Evolutionary conservation across 53 echinoderm and acorn worm species (phyloP), one percentile per base, ranked within the genome.

Genomic region (Holothuria leucospilota): DNA sequence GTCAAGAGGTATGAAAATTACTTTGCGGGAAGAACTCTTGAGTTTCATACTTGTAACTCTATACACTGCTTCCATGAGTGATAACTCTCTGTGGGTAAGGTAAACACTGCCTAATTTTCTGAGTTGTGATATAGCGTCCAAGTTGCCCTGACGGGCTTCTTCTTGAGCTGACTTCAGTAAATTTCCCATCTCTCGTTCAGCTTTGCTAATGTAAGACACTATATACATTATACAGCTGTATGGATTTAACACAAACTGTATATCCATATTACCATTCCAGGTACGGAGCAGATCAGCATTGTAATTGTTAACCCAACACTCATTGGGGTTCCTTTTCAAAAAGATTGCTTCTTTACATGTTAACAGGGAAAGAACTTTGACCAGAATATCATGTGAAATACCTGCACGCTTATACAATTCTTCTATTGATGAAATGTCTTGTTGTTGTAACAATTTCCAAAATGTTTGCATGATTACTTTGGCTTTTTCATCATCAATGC

Each of bases 21-120:
- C 62, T 62, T 81, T 62, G 59, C 81, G 59, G 81, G 61, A 61
- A 38, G 61, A 81, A 60, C 27, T 62, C 62, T 81, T 81, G 15
- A 81, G 62, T 81, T 81, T 61, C 81, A 81, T 81, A 13, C 81
- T 62, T 81, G 62, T 42, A 16, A 60, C 81, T 61, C 81, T 81
- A 60, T 62, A 81, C 39, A 84, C 65, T 63, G 51, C 84, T 65
- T 84, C 84, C 65, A 84, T 84, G 84, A 84, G 62, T 21, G 64
- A 63, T 49, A 84, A 63, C 41, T 84, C 84, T 63, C 65, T 63
- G 65, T 84, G 84, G 46, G 84, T 84, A 42, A 84, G 64, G 49
- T 84, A 84, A 23, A 67, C 68, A 63, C 64, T 63, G 42, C 84
- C 84, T 42, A 63, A 63, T 63, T 42, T 42, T 42, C 42, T 42